Percentiles rank a stretch among this genome's conserved stretches.
phyloP scores from a whole-genome alignment of 2,113 vertebrate genomes.

The Crotophaga sulcirostris region DNA sequence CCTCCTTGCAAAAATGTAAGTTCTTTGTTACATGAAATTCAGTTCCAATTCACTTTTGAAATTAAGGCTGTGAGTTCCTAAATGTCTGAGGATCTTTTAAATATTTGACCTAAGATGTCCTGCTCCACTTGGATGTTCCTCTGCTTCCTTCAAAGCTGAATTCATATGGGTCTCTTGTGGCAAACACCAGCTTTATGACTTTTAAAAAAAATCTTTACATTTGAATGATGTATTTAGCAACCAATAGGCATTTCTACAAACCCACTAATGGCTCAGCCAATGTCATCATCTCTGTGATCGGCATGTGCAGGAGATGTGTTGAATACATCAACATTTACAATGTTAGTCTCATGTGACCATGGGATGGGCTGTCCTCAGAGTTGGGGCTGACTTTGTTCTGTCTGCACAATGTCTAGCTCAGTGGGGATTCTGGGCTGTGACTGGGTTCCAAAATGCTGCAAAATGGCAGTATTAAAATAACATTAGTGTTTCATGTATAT shows the following conservation, averaged over 20 bases:
- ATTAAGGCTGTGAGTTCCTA: not conserved
- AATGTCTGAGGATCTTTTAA: not conserved
- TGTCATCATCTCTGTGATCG: not conserved
- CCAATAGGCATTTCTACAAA: not conserved
- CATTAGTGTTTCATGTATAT: not conserved
- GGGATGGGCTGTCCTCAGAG: not conserved
- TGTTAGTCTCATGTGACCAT: not conserved
- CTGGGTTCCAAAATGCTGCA: not conserved
- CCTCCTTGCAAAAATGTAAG: not conserved
- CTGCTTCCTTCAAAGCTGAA: not conserved
- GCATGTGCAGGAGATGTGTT: not conserved
- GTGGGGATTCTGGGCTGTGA: not conserved
- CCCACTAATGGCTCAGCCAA: not conserved
- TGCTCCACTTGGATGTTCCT: not conserved
- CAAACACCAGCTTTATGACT: not conserved
- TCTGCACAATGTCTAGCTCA: not conserved
- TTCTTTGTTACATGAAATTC: not conserved
- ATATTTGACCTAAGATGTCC: not conserved
- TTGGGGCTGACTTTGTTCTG: not conserved
- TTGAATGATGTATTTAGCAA: not conserved
- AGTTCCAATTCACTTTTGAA: not conserved
- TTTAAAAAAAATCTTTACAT: not conserved
- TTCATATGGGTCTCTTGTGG: not conserved
- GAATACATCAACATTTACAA: slow-evolving; percentile 13
- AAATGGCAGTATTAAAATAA: not conserved